Percentiles rank a stretch among this genome's conserved stretches.
phyloP scores from a whole-genome alignment of 2,113 vertebrate species.

The Tachuris rubrigastra region DNA sequence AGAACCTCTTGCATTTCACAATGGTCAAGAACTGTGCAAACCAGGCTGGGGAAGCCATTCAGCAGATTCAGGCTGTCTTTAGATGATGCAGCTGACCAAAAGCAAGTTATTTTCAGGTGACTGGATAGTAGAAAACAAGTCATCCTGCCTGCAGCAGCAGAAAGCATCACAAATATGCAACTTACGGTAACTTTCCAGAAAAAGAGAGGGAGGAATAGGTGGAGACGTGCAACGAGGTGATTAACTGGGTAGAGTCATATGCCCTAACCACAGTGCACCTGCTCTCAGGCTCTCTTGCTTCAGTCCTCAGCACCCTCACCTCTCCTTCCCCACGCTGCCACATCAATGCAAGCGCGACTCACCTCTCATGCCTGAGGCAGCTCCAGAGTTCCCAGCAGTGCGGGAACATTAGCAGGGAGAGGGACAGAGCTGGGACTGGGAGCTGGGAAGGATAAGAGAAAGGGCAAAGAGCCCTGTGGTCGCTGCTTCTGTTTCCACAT shows the following conservation, averaged over 20 bases:
- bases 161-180: constrained; percentile 17
- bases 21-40: neutral
- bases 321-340: neutral
- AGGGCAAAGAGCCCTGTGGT: neutral
- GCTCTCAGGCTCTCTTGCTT: neutral
- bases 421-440: neutral
- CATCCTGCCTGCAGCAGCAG: constrained; percentile 13
- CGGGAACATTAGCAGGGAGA: neutral
- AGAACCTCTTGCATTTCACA: neutral
- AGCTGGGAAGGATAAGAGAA: neutral
- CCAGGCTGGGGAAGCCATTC: neutral
- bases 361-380: neutral
- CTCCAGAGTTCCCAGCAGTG: neutral
- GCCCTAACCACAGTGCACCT: constrained; percentile 14
- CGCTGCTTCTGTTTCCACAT: neutral
- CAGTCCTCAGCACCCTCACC: neutral
- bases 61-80: neutral
- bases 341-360: neutral
- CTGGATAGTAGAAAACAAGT: neutral
- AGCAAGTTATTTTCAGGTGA: neutral
- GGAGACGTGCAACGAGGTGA: constrained; percentile 24
- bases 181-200: constrained; percentile 39
- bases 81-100: neutral
- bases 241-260: constrained; percentile 38
- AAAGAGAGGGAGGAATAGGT: constrained; percentile 32